A percentile compares a stretch with the other conserved stretches of the same genome.
These are phyloP conservation scores for Protosalanx chinensis DNA, from an alignment of 2,797 vertebrate species.

Conservation along the genomic window DNA sequence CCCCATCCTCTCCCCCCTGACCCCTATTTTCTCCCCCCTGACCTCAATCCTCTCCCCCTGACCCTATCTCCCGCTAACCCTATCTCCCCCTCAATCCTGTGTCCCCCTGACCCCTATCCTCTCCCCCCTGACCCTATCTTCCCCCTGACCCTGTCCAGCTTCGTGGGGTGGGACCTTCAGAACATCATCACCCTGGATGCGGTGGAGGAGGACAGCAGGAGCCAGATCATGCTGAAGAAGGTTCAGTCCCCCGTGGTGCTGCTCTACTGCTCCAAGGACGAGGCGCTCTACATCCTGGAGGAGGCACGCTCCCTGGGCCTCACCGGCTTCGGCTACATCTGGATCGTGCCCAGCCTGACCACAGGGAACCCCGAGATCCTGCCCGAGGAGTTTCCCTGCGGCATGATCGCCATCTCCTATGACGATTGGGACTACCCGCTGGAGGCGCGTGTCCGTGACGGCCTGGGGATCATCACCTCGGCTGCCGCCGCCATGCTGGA, in stretches of 20 bases:
- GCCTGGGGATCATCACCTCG: slow-evolving; percentile 93
- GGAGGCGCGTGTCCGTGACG: slow-evolving; percentile 87
- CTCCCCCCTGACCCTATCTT: slow-evolving; percentile 8
- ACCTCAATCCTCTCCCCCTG: too few relatives aligned
- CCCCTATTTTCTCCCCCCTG: too few relatives aligned
- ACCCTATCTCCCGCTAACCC: not conserved
- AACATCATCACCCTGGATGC: slow-evolving; percentile 88
- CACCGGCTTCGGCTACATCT: slow-evolving; percentile 94
- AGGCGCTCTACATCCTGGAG: slow-evolving; percentile 88
- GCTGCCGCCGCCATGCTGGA: slow-evolving; percentile 92
- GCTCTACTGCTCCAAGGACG: slow-evolving; percentile 94
- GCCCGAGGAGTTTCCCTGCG: slow-evolving; percentile 88
- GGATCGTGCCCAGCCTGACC: slow-evolving; percentile 95
- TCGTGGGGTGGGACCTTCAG: slow-evolving; percentile 97
- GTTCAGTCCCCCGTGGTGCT: slow-evolving; percentile 94
- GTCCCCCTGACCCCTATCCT: slow-evolving; percentile 12
- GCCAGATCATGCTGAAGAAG: slow-evolving; percentile 94
- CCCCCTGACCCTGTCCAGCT: slow-evolving; percentile 58
- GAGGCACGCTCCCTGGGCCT: slow-evolving; percentile 94
- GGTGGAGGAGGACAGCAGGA: slow-evolving; percentile 85
- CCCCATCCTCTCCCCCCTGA: not conserved
- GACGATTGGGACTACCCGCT: slow-evolving; percentile 97
- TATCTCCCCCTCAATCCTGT: not conserved
- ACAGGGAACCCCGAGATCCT: slow-evolving; percentile 90
- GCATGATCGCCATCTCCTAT: slow-evolving; percentile 93